Conservation (phyloP, 2,113 vertebrate species). For the Myiozetetes cayanensis region DNA sequence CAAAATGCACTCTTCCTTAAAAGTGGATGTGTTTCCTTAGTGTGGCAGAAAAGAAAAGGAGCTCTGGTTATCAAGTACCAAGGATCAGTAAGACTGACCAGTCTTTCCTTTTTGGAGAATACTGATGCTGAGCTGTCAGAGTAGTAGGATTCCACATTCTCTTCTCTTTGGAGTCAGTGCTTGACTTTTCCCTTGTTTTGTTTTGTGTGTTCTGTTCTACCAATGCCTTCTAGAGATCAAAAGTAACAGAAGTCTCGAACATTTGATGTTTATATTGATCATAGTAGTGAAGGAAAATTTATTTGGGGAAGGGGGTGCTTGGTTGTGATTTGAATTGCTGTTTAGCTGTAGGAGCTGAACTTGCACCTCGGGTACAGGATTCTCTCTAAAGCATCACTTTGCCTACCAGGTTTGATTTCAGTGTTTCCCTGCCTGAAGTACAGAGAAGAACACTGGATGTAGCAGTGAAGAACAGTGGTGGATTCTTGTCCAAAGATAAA, state of each 20-base stretch:
- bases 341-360: not conserved
- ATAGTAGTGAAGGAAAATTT: not conserved
- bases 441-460: conserved; percentile 90
- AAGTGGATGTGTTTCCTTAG: not conserved
- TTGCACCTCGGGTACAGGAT: not conserved
- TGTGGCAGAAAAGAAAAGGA: not conserved
- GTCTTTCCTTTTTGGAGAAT: not conserved
- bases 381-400: not conserved
- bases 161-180: not conserved
- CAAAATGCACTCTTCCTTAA: not conserved
- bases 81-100: not conserved
- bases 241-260: not conserved
- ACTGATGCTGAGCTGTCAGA: not conserved
- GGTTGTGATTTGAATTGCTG: not conserved
- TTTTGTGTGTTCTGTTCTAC: not conserved
- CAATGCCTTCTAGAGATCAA: not conserved
- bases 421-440: conserved; percentile 86
- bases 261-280: not conserved
- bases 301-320: not conserved
- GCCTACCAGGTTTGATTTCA: conserved; percentile 88
- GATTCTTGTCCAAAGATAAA: conserved; percentile 94
- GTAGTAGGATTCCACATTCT: not conserved
- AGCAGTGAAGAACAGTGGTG: conserved; percentile 94
- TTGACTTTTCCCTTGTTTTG: not conserved
- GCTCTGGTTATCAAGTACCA: not conserved